A percentile compares a stretch with the other conserved stretches of the same genome.
phyloP scores from a whole-genome alignment of 2,888 invertebrate species.

The Endomychus coccineus region DNA sequence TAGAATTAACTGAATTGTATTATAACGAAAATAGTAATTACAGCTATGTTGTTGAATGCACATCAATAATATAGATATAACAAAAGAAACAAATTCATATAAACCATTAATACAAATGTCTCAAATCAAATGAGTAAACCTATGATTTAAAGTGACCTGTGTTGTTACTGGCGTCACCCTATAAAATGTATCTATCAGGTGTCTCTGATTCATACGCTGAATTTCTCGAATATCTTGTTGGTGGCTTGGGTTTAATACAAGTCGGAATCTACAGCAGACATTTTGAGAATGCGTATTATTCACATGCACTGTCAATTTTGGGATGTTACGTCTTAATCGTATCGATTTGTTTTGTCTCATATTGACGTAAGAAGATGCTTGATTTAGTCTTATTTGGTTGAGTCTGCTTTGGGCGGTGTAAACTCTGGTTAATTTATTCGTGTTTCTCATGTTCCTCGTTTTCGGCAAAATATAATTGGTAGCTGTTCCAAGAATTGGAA shows the following conservation, averaged over 20 bases:
- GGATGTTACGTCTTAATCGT: not conserved
- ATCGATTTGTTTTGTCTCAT: no score
- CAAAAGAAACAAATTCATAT: no score
- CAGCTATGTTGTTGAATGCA: no score
- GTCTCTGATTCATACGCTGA: conserved; percentile 2
- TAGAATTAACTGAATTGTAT: no score
- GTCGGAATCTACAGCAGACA: not conserved
- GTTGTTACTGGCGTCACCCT: conserved; percentile 7
- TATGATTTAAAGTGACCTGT: conserved; percentile 2
- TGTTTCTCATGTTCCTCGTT: conserved; percentile 14
- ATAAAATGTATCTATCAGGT: conserved; percentile 5
- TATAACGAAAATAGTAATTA: no score
- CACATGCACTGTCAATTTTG: conserved; percentile 1
- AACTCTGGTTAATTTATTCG: conserved; percentile 4
- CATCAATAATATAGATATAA: not conserved
- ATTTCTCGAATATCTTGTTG: conserved; percentile 7
- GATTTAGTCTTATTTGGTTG: not conserved
- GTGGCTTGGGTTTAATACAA: conserved; percentile 2
- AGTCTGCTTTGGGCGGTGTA: conserved; percentile 12
- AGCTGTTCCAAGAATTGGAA: conserved; percentile 19
- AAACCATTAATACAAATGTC: no score
- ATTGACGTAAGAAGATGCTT: not conserved
- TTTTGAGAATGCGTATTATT: not conserved
- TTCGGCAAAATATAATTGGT: conserved; percentile 20
- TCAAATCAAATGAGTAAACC: conserved; percentile 5